These are phyloP conservation scores for Henricia sp. DNA, from an alignment of 53 echinoderm and acorn worm genomes.

Conservation along the genomic window DNA sequence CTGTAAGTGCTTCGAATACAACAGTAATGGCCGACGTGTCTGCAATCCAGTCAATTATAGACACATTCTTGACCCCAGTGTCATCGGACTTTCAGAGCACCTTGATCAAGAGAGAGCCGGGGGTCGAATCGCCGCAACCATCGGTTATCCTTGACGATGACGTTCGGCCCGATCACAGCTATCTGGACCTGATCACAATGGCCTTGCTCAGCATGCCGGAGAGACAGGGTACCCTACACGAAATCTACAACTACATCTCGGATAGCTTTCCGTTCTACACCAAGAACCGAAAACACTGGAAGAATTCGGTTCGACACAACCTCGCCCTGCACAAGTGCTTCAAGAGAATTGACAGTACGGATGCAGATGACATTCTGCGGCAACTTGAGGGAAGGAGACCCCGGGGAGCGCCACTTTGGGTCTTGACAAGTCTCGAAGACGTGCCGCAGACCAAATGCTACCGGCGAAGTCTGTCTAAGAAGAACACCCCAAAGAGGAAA, in stretches of 20 bases:
- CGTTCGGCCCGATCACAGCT: conserved; percentile 43
- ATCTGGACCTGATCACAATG: conserved; percentile 44
- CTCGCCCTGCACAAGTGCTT: conserved; percentile 76
- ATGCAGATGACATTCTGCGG: not conserved
- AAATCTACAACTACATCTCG: conserved; percentile 72
- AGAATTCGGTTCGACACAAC: conserved; percentile 89
- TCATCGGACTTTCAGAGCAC: not conserved
- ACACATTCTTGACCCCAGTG: not conserved
- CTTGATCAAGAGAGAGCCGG: not conserved
- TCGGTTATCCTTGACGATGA: conserved; percentile 3
- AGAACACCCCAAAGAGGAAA: not conserved
- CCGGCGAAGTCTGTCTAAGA: not conserved
- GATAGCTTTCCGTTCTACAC: conserved; percentile 67
- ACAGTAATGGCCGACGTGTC: conserved; percentile 2
- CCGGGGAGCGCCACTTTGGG: conserved; percentile 20
- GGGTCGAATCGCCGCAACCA: not conserved
- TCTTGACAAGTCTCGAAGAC: not conserved
- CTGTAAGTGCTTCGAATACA: not conserved
- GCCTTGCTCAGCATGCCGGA: conserved; percentile 13
- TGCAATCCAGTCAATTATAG: conserved; percentile 6
- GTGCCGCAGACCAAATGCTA: not conserved
- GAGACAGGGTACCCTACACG: conserved; percentile 34
- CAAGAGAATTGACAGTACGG: conserved; percentile 33
- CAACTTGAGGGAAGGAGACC: not conserved
- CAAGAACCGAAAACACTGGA: conserved; percentile 85